phyloP scores from a whole-genome alignment of 2,113 vertebrate species.

The Psilopsiagon aurifrons region DNA sequence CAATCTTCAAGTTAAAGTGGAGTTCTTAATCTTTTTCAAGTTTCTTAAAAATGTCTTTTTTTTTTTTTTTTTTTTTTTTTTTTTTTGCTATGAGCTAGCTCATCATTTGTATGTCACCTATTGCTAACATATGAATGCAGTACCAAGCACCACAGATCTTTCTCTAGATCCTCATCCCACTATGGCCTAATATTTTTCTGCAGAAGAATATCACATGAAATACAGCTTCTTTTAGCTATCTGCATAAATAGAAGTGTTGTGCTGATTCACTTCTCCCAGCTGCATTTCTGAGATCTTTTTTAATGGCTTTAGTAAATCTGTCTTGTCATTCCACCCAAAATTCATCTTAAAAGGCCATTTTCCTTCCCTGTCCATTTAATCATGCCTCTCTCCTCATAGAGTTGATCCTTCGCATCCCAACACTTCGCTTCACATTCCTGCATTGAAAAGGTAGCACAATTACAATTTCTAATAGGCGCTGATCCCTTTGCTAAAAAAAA shows the following conservation, averaged over 20 bases:
- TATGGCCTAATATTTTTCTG: neutral
- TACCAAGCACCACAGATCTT: neutral
- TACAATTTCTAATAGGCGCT: neutral
- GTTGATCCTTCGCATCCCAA: neutral
- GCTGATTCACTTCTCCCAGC: neutral
- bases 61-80: rapidly evolving
- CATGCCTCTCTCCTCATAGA: neutral
- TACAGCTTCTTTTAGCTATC: neutral
- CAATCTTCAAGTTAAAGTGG: neutral
- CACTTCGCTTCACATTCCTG: neutral
- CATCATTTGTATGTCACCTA: neutral
- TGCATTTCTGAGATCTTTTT: neutral
- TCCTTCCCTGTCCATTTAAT: neutral
- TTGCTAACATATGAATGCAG: neutral
- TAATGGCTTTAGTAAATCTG: neutral
- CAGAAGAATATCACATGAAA: neutral
- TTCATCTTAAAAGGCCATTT: neutral
- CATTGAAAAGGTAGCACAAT: neutral
- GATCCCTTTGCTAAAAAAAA: neutral
- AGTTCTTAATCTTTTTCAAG: neutral
- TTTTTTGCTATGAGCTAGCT: neutral
- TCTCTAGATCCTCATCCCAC: rapidly evolving
- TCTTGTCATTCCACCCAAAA: neutral
- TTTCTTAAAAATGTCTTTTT: neutral
- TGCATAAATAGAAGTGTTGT: neutral